Conservation (phyloP, 2,888 invertebrate species). For the Drosophila anceps region DNA sequence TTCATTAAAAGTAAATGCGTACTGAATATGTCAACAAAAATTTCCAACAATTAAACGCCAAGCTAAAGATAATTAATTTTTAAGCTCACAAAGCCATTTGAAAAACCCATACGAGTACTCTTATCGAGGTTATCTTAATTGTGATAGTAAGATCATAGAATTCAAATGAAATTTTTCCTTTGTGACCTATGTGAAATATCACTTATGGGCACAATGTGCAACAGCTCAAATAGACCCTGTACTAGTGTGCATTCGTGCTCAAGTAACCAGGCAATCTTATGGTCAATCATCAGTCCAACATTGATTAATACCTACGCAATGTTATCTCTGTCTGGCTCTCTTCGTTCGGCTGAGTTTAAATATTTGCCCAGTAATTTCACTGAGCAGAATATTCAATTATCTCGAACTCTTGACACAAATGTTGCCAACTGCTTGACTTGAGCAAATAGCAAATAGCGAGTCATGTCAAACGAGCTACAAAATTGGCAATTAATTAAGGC, state of each 20-base stretch:
- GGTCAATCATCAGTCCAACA: constrained; percentile 43
- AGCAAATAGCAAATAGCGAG: constrained; percentile 53
- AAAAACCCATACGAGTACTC: not conserved
- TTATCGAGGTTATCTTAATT: not conserved
- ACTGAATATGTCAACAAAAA: not conserved
- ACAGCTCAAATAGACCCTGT: constrained; percentile 23
- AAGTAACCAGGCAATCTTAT: constrained; percentile 19
- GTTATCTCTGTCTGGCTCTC: constrained; percentile 25
- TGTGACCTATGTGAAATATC: not conserved
- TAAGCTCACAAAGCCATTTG: not conserved
- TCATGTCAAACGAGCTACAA: constrained; percentile 52
- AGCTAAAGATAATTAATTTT: not conserved
- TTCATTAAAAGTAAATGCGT: not conserved
- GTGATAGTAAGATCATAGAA: too few relatives aligned
- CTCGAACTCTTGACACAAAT: constrained; percentile 72
- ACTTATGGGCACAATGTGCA: not conserved
- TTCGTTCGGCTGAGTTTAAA: constrained; percentile 50
- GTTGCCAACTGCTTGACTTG: constrained; percentile 50
- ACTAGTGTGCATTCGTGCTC: constrained; percentile 7
- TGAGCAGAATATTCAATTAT: constrained; percentile 62
- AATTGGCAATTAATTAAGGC: constrained; percentile 66
- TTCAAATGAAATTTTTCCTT: not conserved
- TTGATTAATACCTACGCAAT: constrained; percentile 50
- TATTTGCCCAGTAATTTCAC: constrained; percentile 61
- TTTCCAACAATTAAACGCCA: not conserved